These are phyloP conservation scores for Heliconius ismenius DNA, from an alignment of 2,888 invertebrate genomes.

Conservation along the genomic window DNA sequence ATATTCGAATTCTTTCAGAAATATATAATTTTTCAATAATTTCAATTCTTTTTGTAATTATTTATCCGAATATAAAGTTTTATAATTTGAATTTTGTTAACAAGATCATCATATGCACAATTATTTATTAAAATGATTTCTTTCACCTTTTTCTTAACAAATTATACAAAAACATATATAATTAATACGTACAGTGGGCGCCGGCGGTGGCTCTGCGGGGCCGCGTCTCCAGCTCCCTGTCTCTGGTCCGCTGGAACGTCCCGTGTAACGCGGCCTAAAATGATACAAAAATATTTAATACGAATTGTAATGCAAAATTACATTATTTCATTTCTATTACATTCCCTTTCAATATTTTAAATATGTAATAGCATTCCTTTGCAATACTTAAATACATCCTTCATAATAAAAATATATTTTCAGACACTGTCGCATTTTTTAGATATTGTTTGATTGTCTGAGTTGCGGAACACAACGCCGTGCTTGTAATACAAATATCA, in stretches of 20 bases:
- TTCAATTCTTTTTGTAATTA: no score
- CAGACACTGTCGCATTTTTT: neutral
- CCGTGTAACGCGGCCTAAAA: slow-evolving; percentile 61
- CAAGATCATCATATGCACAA: neutral
- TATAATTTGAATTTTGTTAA: neutral
- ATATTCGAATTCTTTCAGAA: no score
- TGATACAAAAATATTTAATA: neutral
- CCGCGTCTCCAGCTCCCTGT: slow-evolving; percentile 70
- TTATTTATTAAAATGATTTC: neutral
- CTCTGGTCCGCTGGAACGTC: slow-evolving; percentile 68
- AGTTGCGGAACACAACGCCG: no score
- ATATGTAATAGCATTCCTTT: no score
- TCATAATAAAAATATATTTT: neutral
- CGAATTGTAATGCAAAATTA: neutral
- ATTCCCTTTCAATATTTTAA: no score
- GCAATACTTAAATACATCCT: neutral
- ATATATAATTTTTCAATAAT: no score
- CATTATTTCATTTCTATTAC: no score
- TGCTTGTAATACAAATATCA: no score
- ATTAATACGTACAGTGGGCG: slow-evolving; percentile 55
- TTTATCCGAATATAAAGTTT: neutral
- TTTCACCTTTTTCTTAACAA: neutral
- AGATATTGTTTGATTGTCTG: neutral
- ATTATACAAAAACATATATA: slow-evolving; percentile 8
- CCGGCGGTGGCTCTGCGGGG: slow-evolving; percentile 65